Evolutionary conservation across 2,888 invertebrate species (phyloP).

Genomic region (Noctua fimbriata): DNA sequence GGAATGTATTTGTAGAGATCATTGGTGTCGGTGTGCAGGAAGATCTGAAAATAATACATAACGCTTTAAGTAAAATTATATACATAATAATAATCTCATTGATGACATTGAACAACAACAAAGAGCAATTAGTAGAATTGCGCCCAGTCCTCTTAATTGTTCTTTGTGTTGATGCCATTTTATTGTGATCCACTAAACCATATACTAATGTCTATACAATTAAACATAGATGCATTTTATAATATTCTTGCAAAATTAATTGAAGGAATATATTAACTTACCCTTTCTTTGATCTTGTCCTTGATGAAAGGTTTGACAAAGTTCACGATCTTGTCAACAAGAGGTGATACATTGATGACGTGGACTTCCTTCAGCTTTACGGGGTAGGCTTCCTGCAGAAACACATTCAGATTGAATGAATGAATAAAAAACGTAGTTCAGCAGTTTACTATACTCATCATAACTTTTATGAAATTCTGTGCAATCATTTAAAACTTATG

Average conservation of each 20-base stretch:
- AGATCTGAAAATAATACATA: slow-evolving; percentile 88
- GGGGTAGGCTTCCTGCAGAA: slow-evolving; percentile 94
- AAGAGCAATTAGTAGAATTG: background rate
- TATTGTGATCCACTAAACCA: background rate
- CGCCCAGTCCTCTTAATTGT: background rate
- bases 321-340: slow-evolving; percentile 95
- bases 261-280: slow-evolving; percentile 70
- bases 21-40: slow-evolving; percentile 94
- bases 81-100: background rate
- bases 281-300: slow-evolving; percentile 95
- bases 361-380: slow-evolving; percentile 97
- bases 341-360: slow-evolving; percentile 95
- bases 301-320: slow-evolving; percentile 96
- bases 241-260: background rate
- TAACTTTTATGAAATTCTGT: background rate
- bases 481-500: background rate
- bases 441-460: background rate
- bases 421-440: background rate
- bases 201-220: no score
- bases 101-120: background rate
- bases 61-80: background rate
- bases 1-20: slow-evolving; percentile 95
- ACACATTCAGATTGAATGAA: background rate
- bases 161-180: background rate
- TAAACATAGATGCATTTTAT: background rate